Evolutionary conservation across 2,888 invertebrate species (phyloP).

Genomic region (Willowsia nigromaculata): DNA sequence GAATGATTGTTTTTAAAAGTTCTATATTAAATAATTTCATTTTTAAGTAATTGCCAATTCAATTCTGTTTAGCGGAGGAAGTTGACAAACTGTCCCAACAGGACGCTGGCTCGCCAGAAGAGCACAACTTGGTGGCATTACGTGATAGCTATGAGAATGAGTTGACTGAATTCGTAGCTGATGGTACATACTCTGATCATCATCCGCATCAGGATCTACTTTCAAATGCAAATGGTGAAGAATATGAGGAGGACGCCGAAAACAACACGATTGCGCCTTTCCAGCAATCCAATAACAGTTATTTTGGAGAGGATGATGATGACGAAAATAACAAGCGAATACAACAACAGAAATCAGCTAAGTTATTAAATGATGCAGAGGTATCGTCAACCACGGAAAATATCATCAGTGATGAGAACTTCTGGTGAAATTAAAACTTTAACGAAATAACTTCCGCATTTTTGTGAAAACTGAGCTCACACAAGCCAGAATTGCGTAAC

Average conservation of each 20-base stretch:
- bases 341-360: conserved; percentile 30
- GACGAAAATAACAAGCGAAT: conserved; percentile 15
- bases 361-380: conserved; percentile 3
- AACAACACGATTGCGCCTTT: not conserved
- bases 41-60: too few relatives aligned
- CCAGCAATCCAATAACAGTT: not conserved
- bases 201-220: conserved; percentile 9
- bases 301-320: conserved; percentile 7
- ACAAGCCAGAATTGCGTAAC: not conserved
- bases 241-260: not conserved
- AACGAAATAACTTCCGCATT: not conserved
- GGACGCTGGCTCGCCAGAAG: conserved; percentile 51
- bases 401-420: conserved; percentile 56
- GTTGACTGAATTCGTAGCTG: conserved; percentile 35
- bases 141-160: conserved; percentile 57
- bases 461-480: not conserved
- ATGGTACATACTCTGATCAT: not conserved
- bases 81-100: conserved; percentile 39
- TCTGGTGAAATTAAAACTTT: conserved; percentile 29
- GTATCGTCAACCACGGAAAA: conserved; percentile 3
- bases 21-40: too few relatives aligned
- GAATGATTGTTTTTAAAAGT: too few relatives aligned
- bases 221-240: not conserved
- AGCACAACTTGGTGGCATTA: conserved; percentile 41
- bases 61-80: conserved; percentile 43